Conservation (phyloP, 2,888 invertebrate genomes). For the Tromatobia lineatoria region DNA sequence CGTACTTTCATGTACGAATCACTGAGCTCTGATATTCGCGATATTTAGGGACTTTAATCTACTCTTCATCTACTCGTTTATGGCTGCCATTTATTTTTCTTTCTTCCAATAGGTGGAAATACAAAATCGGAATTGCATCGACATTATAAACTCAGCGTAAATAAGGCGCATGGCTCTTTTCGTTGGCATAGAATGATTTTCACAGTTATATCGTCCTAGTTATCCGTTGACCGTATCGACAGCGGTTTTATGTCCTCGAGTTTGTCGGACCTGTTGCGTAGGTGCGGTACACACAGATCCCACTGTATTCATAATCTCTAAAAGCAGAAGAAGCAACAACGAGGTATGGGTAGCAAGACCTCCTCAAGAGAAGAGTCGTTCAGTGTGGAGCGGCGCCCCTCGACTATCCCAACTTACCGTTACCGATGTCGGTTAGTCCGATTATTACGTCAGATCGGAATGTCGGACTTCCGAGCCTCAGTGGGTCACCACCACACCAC, state of each 20-base stretch:
- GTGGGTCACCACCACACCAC: conserved; percentile 68
- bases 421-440: conserved; percentile 64
- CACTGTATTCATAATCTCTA: background rate
- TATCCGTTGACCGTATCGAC: conserved; percentile 53
- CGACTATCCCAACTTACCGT: conserved; percentile 64
- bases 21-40: too few species aligned
- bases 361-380: conserved; percentile 28
- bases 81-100: too few species aligned
- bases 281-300: conserved; percentile 27
- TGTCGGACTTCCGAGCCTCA: conserved; percentile 68
- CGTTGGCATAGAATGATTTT: conserved; percentile 44
- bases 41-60: too few species aligned
- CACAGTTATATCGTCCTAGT: conserved; percentile 54
- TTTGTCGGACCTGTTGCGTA: conserved; percentile 34
- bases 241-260: conserved; percentile 39
- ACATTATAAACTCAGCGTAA: background rate
- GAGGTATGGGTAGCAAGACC: background rate
- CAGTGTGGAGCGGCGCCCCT: conserved; percentile 36
- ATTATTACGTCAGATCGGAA: conserved; percentile 68
- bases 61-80: too few species aligned
- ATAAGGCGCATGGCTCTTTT: conserved; percentile 21
- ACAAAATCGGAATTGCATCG: background rate
- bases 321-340: background rate
- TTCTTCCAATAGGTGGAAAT: too few species aligned
- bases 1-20: too few species aligned